phyloP scores from a whole-genome alignment of 2,113 vertebrate genomes.

The Collichthys lucidus region DNA sequence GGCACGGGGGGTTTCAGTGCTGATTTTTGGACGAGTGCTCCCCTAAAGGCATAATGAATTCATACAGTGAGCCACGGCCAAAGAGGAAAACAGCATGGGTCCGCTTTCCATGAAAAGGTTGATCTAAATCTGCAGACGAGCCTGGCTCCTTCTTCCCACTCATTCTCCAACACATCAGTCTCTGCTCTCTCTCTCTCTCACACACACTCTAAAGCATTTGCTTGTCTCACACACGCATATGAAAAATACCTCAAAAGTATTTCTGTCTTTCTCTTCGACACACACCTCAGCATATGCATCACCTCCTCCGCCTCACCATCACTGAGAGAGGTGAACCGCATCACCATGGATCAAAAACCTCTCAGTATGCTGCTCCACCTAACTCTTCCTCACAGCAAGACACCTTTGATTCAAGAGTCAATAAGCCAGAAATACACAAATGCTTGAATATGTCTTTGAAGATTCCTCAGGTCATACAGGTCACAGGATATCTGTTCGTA shows the following conservation, averaged over 20 bases:
- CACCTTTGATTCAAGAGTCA: constrained; percentile 17
- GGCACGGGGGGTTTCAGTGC: constrained; percentile 47
- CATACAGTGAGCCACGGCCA: constrained; percentile 80
- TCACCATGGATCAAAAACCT: background rate
- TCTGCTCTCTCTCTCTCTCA: constrained; percentile 31
- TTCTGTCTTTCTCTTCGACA: constrained; percentile 1
- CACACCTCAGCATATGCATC: constrained; percentile 23
- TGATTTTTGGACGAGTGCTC: constrained; percentile 76
- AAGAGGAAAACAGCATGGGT: constrained; percentile 80
- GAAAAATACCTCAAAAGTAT: constrained; percentile 12
- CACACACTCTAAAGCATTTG: background rate
- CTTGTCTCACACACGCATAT: background rate
- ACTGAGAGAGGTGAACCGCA: background rate
- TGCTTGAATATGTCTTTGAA: constrained; percentile 42
- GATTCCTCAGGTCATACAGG: constrained; percentile 43
- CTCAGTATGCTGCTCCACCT: background rate
- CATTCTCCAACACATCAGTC: constrained; percentile 55
- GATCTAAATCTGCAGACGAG: constrained; percentile 78
- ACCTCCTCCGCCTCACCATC: background rate
- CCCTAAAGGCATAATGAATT: constrained; percentile 82
- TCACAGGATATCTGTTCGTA: constrained; percentile 42
- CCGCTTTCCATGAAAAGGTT: constrained; percentile 76
- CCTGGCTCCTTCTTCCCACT: constrained; percentile 68
- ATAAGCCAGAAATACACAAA: constrained; percentile 14
- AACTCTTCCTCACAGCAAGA: constrained; percentile 8